phyloP scores from a whole-genome alignment of 2,113 vertebrate species.

The Equus przewalskii region DNA sequence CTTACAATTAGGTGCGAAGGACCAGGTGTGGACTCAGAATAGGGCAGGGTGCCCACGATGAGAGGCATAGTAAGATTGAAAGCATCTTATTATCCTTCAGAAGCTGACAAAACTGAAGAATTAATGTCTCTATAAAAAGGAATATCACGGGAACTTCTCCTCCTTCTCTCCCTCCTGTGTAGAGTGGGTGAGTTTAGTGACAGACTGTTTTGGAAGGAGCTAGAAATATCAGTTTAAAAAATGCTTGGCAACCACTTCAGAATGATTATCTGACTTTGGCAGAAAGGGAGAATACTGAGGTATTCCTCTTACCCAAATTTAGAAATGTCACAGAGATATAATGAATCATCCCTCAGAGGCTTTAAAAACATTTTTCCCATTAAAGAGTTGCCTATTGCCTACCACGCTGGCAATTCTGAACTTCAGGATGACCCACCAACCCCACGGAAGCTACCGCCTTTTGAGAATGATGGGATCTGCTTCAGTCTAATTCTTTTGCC shows the following conservation, averaged over 20 bases:
- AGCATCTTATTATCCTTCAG: conserved; percentile 69
- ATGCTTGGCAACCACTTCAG: conserved; percentile 82
- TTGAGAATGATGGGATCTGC: neutral
- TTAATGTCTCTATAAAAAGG: conserved; percentile 83
- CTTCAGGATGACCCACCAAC: neutral
- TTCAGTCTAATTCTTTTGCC: neutral
- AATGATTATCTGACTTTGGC: conserved; percentile 83
- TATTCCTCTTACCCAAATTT: conserved; percentile 82
- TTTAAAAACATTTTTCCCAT: conserved; percentile 66
- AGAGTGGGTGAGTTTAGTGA: conserved; percentile 84
- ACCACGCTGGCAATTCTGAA: neutral
- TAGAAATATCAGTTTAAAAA: conserved; percentile 83
- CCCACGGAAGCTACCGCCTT: neutral
- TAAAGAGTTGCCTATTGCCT: conserved; percentile 17
- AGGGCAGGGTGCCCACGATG: conserved; percentile 21
- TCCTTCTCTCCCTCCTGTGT: conserved; percentile 69
- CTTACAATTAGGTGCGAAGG: neutral
- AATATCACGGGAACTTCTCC: conserved; percentile 71
- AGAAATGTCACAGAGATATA: conserved; percentile 78
- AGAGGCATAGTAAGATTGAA: conserved; percentile 65
- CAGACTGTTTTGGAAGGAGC: conserved; percentile 85
- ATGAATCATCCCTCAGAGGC: conserved; percentile 73
- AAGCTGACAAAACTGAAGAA: conserved; percentile 73
- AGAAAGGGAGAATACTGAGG: conserved; percentile 79
- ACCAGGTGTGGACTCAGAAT: conserved; percentile 59